Conservation (phyloP, 2,888 invertebrate species). For the Mesoligia furuncula region DNA sequence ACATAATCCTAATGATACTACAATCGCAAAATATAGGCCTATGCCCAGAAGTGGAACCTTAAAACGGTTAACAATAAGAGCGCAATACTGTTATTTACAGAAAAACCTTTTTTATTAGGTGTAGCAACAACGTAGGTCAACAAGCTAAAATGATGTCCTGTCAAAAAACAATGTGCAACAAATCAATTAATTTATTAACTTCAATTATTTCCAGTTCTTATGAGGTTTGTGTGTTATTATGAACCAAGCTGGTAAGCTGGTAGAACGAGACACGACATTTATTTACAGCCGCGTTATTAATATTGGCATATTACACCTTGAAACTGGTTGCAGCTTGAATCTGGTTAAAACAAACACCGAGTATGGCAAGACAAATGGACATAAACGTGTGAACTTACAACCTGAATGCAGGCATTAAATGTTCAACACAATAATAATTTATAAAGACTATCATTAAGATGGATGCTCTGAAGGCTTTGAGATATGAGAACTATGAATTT, state of each 20-base stretch:
- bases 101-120: neutral
- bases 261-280: conserved; percentile 30
- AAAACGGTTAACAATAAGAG: neutral
- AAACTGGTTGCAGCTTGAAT: conserved; percentile 44
- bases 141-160: conserved; percentile 8
- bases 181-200: conserved; percentile 26
- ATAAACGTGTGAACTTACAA: conserved; percentile 45
- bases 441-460: conserved; percentile 16
- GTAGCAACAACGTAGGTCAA: neutral
- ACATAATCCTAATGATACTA: neutral
- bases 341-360: conserved; percentile 45
- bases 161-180: conserved; percentile 29
- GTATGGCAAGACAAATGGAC: conserved; percentile 36
- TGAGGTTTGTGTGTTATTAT: conserved; percentile 45
- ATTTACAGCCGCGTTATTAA: conserved; percentile 47
- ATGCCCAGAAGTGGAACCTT: neutral
- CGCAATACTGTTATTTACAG: no score
- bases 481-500: conserved; percentile 32
- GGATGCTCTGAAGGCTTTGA: neutral
- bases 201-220: conserved; percentile 35
- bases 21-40: neutral
- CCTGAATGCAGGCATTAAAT: conserved; percentile 22
- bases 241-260: conserved; percentile 32
- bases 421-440: conserved; percentile 28
- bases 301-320: conserved; percentile 43